Conservation (phyloP, 1,140 invertebrate genomes). For the Drosophila takahashii region DNA sequence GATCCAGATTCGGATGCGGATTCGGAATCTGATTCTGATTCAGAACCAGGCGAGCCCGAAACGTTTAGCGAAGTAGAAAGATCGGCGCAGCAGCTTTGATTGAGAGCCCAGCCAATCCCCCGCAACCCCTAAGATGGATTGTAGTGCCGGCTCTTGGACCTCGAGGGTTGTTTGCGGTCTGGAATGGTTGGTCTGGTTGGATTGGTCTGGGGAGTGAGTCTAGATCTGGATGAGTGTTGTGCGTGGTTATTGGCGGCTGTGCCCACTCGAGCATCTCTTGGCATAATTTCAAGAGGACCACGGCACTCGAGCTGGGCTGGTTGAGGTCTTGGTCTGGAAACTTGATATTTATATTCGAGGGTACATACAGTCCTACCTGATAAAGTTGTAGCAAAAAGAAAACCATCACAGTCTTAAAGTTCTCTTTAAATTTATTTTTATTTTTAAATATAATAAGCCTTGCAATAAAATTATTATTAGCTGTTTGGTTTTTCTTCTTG, state of each 20-base stretch:
- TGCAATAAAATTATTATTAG: too few relatives aligned
- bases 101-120: slow-evolving; percentile 38
- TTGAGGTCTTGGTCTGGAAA: slow-evolving; percentile 38
- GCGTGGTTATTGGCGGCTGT: slow-evolving; percentile 50
- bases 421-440: too few relatives aligned
- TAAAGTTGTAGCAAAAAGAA: not conserved
- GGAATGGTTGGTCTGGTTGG: slow-evolving; percentile 2
- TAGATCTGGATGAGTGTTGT: slow-evolving; percentile 41
- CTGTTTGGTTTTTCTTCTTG: too few relatives aligned
- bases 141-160: slow-evolving; percentile 44
- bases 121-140: slow-evolving; percentile 53
- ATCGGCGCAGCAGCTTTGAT: slow-evolving; percentile 68
- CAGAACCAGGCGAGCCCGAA: slow-evolving; percentile 7
- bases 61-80: slow-evolving; percentile 70
- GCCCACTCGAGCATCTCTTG: slow-evolving; percentile 52
- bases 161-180: slow-evolving; percentile 71
- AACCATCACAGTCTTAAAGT: not conserved
- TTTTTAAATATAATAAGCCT: too few relatives aligned
- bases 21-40: slow-evolving; percentile 5
- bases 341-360: slow-evolving; percentile 26
- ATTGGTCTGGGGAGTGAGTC: slow-evolving; percentile 7
- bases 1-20: slow-evolving; percentile 14
- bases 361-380: not conserved
- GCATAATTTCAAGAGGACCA: slow-evolving; percentile 50
- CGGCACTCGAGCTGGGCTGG: slow-evolving; percentile 34